A percentile compares a stretch with the other conserved stretches of the same genome.
phyloP scores from a whole-genome alignment of 30 jellyfish, hydroid and myxozoan genomes.

The Clytia hemisphaerica region DNA sequence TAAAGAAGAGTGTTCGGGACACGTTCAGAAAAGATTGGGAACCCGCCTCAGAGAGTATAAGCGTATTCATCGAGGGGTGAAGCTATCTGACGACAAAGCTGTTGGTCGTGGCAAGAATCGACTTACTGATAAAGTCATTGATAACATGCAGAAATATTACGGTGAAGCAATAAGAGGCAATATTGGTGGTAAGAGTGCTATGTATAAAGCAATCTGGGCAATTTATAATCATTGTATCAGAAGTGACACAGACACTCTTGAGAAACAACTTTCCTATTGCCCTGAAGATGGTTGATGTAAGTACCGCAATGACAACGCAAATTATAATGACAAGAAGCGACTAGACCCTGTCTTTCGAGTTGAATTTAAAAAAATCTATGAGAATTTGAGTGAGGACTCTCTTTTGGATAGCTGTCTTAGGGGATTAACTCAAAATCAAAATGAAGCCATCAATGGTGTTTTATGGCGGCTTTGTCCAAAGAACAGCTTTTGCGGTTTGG shows the following conservation, averaged over 20 bases:
- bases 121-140: conserved; percentile 6
- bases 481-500: conserved; percentile 2
- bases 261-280: background rate
- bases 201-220: background rate
- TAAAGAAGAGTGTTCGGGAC: conserved; percentile 19
- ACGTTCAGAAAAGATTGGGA: conserved; percentile 20
- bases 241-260: background rate
- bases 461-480: conserved; percentile 12
- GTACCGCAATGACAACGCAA: too few relatives aligned
- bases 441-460: background rate
- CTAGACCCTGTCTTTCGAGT: background rate
- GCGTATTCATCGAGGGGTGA: too few relatives aligned
- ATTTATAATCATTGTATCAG: conserved; percentile 3
- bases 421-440: conserved; percentile 25
- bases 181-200: background rate
- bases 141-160: conserved; percentile 6
- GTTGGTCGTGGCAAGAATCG: conserved; percentile 9
- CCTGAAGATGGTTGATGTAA: background rate
- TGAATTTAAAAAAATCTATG: background rate
- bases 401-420: conserved; percentile 12
- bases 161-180: conserved; percentile 5
- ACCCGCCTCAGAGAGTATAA: conserved; percentile 1
- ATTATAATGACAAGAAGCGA: background rate
- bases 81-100: conserved; percentile 13
- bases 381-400: too few relatives aligned